Evolutionary conservation across 2,113 vertebrate genomes (phyloP).

Genomic region (Salvator merianae): DNA sequence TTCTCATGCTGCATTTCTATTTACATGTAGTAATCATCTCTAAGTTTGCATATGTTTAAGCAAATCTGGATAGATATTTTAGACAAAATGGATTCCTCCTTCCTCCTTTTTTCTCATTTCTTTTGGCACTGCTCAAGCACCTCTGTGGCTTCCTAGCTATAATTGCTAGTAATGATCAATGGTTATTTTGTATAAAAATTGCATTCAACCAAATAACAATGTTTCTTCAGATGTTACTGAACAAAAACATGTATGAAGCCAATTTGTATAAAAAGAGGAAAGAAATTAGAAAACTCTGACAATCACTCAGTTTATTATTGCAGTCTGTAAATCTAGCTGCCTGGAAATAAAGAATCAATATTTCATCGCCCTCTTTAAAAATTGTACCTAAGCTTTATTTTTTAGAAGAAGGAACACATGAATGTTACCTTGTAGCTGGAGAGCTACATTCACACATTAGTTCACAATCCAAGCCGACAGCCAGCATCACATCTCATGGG

Average conservation of each 20-base stretch:
- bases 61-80: too few relatives aligned
- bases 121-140: too few relatives aligned
- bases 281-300: background rate
- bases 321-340: background rate
- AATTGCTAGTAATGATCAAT: background rate
- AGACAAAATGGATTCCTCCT: too few relatives aligned
- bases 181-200: accelerated
- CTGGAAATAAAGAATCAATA: background rate
- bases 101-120: too few relatives aligned
- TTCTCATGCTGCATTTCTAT: too few relatives aligned
- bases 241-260: background rate
- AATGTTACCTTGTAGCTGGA: background rate
- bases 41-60: too few relatives aligned
- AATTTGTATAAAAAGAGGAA: accelerated
- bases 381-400: accelerated
- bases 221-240: background rate
- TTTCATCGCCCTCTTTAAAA: background rate
- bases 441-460: background rate
- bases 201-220: background rate
- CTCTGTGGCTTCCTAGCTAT: background rate
- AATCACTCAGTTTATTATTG: background rate
- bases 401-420: background rate
- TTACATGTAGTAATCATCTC: too few relatives aligned
- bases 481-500: too few relatives aligned
- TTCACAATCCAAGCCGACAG: too few relatives aligned